Evolutionary conservation across 2,113 vertebrate genomes (phyloP), one percentile per base, ranked within the genome.

Genomic region (Rhea pennata): DNA sequence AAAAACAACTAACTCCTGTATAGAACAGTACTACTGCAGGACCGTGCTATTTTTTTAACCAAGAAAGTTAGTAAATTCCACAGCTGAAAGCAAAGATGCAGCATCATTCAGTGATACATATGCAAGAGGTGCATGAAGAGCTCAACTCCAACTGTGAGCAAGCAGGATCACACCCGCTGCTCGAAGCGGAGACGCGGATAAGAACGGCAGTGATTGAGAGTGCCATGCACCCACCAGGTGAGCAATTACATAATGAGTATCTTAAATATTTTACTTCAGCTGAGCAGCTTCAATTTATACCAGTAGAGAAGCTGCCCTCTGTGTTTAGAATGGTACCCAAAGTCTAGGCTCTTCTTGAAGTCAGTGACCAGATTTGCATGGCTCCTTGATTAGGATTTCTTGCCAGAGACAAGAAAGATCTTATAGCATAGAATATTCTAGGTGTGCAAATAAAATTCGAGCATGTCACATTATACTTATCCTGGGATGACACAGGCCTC

Each of bases 171-270:
- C 90, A 66, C 44, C 67, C 3, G 2, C 72, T 62, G 78, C 42
- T 86, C 44, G 69, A 81, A 64, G n/a, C 31, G 40, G 54, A 70
- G 66, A n/a, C 67, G 81, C 33, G 83, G 67, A 70, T 48, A 39
- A 54, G 79, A 36, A 29, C 85, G 72, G 82, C 83, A 84, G 69
- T 71, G 88, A 95, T 23, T 80, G 93, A 95, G 88, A 90, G 93
- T 90, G 79, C 81, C 90, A 36, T 12, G 56, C 2, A 83, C 88
- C 82, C 88, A 51, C 77, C 85, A 88, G 94, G 85, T 84, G 92
- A 93, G 83, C 75, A 93, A 75, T 53, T 46, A 77, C 76, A 59
- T 56, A 59, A 92, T 59, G 82, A 93, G 39, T 6, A 6, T 20
- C 64, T 85, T 86, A 80, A 94, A 86, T 85, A 85, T 86, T 91